These are phyloP conservation scores for Percina caprodes DNA, from an alignment of 2,113 vertebrate genomes.

Conservation along the genomic window DNA sequence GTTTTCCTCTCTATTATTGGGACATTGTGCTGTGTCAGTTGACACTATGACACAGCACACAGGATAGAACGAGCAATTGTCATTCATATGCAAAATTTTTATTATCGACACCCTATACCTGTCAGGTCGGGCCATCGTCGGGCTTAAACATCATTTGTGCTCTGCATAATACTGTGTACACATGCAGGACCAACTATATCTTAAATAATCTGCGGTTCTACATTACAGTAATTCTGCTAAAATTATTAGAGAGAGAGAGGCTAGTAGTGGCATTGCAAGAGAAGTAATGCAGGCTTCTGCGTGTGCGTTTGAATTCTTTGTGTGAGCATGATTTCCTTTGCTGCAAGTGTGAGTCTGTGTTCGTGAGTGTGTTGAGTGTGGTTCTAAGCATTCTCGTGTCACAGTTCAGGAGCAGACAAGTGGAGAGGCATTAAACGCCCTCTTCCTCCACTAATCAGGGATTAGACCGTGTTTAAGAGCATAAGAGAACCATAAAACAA, in stretches of 20 bases:
- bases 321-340: conserved; percentile 14
- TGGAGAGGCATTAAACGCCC: conserved; percentile 71
- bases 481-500: conserved; percentile 70
- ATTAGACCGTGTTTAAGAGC: conserved; percentile 78
- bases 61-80: background rate
- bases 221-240: conserved; percentile 12
- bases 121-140: too few relatives aligned
- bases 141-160: background rate
- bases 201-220: background rate
- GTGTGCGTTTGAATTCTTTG: conserved; percentile 2
- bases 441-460: conserved; percentile 75
- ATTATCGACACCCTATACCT: background rate
- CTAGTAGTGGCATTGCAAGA: background rate
- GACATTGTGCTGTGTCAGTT: background rate
- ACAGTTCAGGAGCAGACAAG: conserved; percentile 71
- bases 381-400: conserved; percentile 56
- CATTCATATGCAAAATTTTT: background rate
- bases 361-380: background rate
- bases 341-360: conserved; percentile 22
- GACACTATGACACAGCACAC: background rate
- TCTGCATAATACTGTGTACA: background rate
- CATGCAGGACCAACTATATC: background rate
- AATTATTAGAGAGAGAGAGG: conserved; percentile 20
- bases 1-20: too few relatives aligned
- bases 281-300: background rate